phyloP scores from a whole-genome alignment of 2,797 vertebrate species.

The Craterocephalus amniculus region DNA sequence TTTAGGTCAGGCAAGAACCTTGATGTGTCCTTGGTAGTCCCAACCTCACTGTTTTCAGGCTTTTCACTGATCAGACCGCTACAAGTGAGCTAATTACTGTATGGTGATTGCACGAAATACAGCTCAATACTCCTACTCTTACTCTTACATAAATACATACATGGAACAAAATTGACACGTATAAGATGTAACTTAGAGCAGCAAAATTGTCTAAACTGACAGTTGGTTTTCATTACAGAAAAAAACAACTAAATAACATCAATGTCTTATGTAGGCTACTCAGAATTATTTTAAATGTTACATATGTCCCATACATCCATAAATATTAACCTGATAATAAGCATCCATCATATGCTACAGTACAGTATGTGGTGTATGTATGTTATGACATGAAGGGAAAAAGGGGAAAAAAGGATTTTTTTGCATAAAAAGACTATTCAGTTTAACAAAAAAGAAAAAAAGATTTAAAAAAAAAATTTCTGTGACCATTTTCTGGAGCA shows the following conservation, averaged over 20 bases:
- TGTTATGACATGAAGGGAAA: not conserved
- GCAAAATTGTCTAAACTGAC: not conserved
- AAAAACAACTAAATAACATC: not conserved
- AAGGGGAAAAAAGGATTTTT: not conserved
- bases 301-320: not conserved
- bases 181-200: not conserved
- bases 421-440: not conserved
- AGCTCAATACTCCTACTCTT: not conserved
- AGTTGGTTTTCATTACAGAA: not conserved
- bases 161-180: not conserved
- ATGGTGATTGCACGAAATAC: slow-evolving; percentile 21
- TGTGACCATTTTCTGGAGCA: not conserved
- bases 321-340: not conserved
- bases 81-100: slow-evolving; percentile 29
- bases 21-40: slow-evolving; percentile 49
- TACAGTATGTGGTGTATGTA: not conserved
- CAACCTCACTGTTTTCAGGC: slow-evolving; percentile 23
- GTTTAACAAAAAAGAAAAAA: not conserved
- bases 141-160: not conserved
- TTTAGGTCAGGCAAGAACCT: slow-evolving; percentile 52
- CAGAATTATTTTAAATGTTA: not conserved
- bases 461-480: not conserved
- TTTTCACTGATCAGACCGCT: slow-evolving; percentile 40
- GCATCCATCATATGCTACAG: too few relatives aligned
- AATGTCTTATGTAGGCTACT: not conserved